Evolutionary conservation across 2,888 invertebrate species (phyloP).

Genomic region (Erpobdella octoculata): DNA sequence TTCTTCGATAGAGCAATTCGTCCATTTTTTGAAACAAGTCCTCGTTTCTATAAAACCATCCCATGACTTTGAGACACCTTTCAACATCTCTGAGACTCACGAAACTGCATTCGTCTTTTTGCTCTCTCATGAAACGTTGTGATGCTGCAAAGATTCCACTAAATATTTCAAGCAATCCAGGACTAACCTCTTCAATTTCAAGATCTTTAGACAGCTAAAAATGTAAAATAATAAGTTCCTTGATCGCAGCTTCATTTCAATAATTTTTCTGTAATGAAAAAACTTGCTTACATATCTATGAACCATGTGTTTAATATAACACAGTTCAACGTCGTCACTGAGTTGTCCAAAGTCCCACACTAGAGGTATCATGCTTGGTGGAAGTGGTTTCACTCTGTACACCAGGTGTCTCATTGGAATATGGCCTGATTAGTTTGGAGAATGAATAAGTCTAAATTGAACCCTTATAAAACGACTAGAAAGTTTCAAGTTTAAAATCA

Average conservation of each 20-base stretch:
- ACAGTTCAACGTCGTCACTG: slow-evolving; percentile 41
- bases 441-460: too few species aligned
- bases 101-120: slow-evolving; percentile 44
- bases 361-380: slow-evolving; percentile 46
- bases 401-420: slow-evolving; percentile 48
- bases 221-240: too few species aligned
- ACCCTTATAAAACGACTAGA: too few species aligned
- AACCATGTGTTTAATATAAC: slow-evolving; percentile 48
- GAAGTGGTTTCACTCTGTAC: slow-evolving; percentile 48
- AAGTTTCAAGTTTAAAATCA: slow-evolving; percentile 7
- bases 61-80: slow-evolving; percentile 41
- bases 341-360: slow-evolving; percentile 51
- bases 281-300: slow-evolving; percentile 38
- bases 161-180: not conserved
- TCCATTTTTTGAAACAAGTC: slow-evolving; percentile 25
- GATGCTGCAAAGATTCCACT: slow-evolving; percentile 29
- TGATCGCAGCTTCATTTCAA: not conserved
- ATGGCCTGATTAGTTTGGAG: slow-evolving; percentile 40
- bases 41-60: slow-evolving; percentile 41
- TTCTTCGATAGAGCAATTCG: not conserved
- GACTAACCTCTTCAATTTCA: too few species aligned
- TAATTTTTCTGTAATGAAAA: not conserved
- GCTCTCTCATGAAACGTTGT: slow-evolving; percentile 33
- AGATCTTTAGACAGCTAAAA: too few species aligned
- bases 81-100: slow-evolving; percentile 47